Evolutionary conservation across 2,113 vertebrate species (phyloP).

Genomic region (Verasper variegatus): DNA sequence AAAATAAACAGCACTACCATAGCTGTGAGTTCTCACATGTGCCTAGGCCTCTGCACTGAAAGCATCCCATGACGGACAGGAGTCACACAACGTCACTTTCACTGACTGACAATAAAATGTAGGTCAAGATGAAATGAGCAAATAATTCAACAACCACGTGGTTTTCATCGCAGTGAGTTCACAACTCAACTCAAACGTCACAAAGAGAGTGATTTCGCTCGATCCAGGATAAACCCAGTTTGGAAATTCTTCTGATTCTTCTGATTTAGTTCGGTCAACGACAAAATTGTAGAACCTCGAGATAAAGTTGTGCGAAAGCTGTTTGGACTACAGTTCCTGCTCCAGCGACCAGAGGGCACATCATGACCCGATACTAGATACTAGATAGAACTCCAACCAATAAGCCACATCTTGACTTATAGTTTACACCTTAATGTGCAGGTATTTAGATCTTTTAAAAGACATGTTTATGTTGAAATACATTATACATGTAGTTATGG

Average conservation of each 20-base stretch:
- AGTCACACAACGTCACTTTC: neutral
- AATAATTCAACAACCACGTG: neutral
- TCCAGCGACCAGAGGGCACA: no score
- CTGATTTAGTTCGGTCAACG: neutral
- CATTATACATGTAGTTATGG: no score
- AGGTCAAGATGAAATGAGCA: neutral
- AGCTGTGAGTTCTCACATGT: neutral
- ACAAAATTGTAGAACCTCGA: neutral
- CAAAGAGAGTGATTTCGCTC: neutral
- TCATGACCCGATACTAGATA: no score
- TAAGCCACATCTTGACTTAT: no score
- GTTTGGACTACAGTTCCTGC: no score
- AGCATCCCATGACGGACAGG: neutral
- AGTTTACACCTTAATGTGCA: no score
- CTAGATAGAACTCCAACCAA: no score
- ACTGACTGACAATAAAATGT: neutral
- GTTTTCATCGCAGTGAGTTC: neutral
- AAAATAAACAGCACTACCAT: no score
- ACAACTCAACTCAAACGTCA: neutral
- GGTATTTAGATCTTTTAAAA: no score
- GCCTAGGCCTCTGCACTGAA: neutral
- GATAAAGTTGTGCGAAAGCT: no score
- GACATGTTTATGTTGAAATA: no score
- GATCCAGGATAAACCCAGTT: neutral
- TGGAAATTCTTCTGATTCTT: neutral